Conservation (phyloP, 2,113 vertebrate genomes). For the Neodon shergylaensis region DNA sequence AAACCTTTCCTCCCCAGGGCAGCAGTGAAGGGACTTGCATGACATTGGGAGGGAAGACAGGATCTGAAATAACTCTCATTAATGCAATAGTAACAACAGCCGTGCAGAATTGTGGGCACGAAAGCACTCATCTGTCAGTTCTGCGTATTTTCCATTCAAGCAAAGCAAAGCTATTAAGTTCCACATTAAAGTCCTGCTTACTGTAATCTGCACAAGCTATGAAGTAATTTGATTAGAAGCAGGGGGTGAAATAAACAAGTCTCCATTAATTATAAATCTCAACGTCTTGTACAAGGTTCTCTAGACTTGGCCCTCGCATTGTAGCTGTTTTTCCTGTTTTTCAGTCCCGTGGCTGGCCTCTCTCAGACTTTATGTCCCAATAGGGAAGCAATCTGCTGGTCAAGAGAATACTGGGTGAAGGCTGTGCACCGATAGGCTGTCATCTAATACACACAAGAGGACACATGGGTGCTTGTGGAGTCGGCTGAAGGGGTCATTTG, state of each 20-base stretch:
- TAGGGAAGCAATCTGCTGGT: background rate
- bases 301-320: background rate
- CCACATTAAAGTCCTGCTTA: background rate
- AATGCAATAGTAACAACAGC: background rate
- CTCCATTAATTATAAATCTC: background rate
- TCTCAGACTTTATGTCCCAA: background rate
- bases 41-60: background rate
- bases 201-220: background rate
- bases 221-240: background rate
- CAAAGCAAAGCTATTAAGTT: constrained; percentile 15
- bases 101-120: background rate
- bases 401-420: background rate
- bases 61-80: background rate
- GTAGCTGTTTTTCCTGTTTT: background rate
- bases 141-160: background rate
- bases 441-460: background rate
- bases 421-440: background rate
- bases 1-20: fast-evolving
- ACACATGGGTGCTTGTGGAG: background rate
- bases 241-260: background rate
- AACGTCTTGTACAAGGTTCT: background rate
- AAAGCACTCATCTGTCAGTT: background rate
- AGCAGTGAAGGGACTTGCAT: background rate
- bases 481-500: background rate
- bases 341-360: background rate